Evolutionary conservation across 2,113 vertebrate species (phyloP).

Genomic region (Malaclemys terrapin): DNA sequence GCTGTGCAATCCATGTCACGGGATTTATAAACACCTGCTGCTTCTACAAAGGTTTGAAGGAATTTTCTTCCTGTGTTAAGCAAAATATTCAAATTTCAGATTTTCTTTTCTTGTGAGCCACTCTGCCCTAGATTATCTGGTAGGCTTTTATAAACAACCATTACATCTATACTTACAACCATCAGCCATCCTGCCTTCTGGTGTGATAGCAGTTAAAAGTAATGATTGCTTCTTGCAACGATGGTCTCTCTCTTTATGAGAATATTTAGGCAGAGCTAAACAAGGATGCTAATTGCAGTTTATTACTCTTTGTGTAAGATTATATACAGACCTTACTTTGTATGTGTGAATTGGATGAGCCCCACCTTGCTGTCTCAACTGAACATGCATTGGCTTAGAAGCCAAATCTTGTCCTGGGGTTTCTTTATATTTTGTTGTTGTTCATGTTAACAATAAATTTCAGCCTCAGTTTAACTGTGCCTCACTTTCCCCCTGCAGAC

Average conservation of each 20-base stretch:
- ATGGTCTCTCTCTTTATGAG: neutral
- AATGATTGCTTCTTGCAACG: neutral
- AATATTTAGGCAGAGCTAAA: neutral
- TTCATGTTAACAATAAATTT: neutral
- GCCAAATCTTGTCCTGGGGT: neutral
- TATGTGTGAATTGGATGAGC: neutral
- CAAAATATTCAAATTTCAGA: neutral
- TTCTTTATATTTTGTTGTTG: neutral
- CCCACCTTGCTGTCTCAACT: neutral
- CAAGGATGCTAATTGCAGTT: neutral
- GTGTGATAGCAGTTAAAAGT: neutral
- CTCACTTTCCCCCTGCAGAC: neutral
- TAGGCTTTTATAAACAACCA: neutral
- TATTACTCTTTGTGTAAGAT: neutral
- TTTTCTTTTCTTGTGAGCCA: neutral
- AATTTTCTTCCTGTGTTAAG: neutral
- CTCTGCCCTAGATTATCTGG: fast-evolving
- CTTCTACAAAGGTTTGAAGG: fast-evolving
- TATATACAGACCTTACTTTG: neutral
- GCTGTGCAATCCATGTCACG: neutral
- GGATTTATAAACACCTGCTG: neutral
- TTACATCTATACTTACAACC: neutral
- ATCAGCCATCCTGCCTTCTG: slow-evolving; percentile 6
- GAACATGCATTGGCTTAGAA: neutral
- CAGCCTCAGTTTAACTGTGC: neutral